A percentile compares a stretch with the other conserved stretches of the same genome.
Evolutionary conservation across 2,113 vertebrate species (phyloP).

Genomic region (Tenrec ecaudatus): DNA sequence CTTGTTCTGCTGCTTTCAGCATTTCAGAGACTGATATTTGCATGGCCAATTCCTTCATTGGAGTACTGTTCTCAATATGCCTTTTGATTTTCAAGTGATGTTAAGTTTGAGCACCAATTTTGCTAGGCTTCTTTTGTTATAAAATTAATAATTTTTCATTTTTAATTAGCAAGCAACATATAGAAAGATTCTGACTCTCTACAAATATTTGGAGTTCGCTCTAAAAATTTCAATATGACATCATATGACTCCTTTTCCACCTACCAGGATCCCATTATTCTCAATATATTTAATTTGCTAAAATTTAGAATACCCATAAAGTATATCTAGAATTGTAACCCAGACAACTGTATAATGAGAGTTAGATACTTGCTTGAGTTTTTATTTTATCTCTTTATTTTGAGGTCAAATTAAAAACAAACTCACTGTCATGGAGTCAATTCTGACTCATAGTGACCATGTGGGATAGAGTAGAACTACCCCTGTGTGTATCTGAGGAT

Average conservation of each 20-base stretch:
- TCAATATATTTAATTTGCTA: background rate
- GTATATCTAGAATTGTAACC: background rate
- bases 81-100: too few relatives aligned
- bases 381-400: background rate
- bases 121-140: background rate
- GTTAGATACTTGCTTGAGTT: too few relatives aligned
- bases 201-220: background rate
- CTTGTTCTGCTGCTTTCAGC: too few relatives aligned
- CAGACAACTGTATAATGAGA: background rate
- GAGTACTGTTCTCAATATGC: too few relatives aligned
- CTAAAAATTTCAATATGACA: background rate
- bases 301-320: background rate
- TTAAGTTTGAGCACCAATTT: background rate
- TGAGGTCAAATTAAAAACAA: too few relatives aligned
- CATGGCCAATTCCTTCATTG: too few relatives aligned
- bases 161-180: background rate
- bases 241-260: background rate
- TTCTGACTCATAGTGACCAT: too few relatives aligned
- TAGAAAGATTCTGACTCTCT: background rate
- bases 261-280: too few relatives aligned
- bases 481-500: too few relatives aligned
- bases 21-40: too few relatives aligned
- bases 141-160: background rate
- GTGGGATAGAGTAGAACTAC: too few relatives aligned
- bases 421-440: too few relatives aligned